Evolutionary conservation across 2,888 invertebrate genomes (phyloP).

Genomic region (Pandemis heparana): DNA sequence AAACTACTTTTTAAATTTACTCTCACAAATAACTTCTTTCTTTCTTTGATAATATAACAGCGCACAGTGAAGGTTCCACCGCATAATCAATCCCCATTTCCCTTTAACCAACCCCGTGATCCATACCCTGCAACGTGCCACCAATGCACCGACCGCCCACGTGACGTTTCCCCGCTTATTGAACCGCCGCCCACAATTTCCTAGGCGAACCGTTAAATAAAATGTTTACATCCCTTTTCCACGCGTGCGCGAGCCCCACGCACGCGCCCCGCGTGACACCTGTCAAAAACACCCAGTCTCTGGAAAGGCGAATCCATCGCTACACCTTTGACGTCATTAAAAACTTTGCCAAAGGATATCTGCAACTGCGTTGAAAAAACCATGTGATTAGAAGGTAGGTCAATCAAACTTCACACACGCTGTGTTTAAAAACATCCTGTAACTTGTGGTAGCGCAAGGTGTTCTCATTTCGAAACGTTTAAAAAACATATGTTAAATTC

Average conservation of each 20-base stretch:
- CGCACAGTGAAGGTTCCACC: too few species aligned
- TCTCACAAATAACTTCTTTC: too few species aligned
- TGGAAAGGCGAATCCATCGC: constrained; percentile 28
- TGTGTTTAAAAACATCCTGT: background rate
- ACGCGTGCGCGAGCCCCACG: constrained; percentile 62
- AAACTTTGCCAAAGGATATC: constrained; percentile 21
- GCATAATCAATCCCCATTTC: too few species aligned
- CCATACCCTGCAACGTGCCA: background rate
- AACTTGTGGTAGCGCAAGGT: background rate
- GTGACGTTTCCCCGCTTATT: constrained; percentile 30
- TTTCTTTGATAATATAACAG: too few species aligned
- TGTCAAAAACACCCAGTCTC: constrained; percentile 70
- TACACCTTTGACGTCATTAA: constrained; percentile 62
- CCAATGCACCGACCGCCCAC: constrained; percentile 27
- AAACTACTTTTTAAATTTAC: too few species aligned
- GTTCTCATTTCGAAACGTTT: background rate
- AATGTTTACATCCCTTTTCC: constrained; percentile 17
- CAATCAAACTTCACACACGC: background rate
- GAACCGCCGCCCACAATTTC: constrained; percentile 33
- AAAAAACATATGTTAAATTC: constrained; percentile 37
- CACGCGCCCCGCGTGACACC: constrained; percentile 68
- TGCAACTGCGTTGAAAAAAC: constrained; percentile 25
- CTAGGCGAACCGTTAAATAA: constrained; percentile 47
- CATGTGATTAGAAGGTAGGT: constrained; percentile 40
- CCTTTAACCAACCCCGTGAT: too few species aligned